Evolutionary conservation across 2,797 vertebrate species (phyloP).

Genomic region (Pyrocephalus nanus): DNA sequence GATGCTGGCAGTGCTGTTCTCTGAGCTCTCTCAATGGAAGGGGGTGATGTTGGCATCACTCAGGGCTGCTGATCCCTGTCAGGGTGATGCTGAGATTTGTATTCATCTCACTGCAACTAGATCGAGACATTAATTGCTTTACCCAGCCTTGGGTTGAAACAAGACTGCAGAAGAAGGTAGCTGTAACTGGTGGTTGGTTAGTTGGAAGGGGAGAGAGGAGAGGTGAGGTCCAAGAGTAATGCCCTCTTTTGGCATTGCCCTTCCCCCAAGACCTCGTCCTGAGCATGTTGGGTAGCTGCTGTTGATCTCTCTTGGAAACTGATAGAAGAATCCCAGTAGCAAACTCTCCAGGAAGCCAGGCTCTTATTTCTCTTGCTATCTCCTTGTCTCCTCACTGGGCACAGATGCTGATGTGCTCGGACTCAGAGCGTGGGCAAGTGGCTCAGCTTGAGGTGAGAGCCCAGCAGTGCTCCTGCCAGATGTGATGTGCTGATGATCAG

Average conservation of each 20-base stretch:
- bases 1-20: neutral
- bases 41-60: neutral
- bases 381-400: neutral
- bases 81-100: neutral
- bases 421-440: rapidly evolving
- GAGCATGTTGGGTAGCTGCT: neutral
- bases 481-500: rapidly evolving
- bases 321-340: neutral
- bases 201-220: neutral
- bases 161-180: neutral
- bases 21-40: neutral
- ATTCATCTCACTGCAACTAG: neutral
- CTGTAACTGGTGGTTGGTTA: neutral
- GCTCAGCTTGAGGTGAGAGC: neutral
- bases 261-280: neutral
- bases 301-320: neutral
- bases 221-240: neutral
- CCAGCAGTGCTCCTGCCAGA: neutral
- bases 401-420: rapidly evolving
- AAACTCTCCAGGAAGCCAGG: neutral
- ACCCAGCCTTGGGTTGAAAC: neutral
- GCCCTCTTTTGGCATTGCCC: neutral
- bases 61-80: neutral
- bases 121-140: neutral
- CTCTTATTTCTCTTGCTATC: neutral